A percentile compares a stretch with the other conserved stretches of the same genome.
These are phyloP conservation scores for Rhinogobius similis DNA, from an alignment of 2,113 vertebrate genomes.

Conservation along the genomic window DNA sequence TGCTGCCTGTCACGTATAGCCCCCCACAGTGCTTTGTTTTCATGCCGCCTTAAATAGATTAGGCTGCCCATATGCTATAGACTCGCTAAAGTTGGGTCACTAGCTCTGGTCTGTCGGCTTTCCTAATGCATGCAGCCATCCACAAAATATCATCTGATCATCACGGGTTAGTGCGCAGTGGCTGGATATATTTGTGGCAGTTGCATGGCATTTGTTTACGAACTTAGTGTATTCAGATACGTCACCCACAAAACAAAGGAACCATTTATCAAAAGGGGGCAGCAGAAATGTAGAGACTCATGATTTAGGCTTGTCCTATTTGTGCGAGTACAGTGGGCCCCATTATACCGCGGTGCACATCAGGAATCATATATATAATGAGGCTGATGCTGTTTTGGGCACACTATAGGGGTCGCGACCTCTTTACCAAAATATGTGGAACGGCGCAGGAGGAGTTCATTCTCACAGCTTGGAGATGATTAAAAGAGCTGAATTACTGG, in stretches of 20 bases:
- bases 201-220: constrained; percentile 6
- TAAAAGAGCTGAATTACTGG: not conserved
- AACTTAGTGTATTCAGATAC: constrained; percentile 7
- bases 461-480: not conserved
- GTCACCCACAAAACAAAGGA: constrained; percentile 13
- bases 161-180: constrained; percentile 31
- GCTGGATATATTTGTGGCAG: constrained; percentile 8
- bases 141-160: constrained; percentile 40
- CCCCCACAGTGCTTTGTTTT: constrained; percentile 24
- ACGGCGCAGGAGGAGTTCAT: not conserved
- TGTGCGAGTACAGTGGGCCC: constrained; percentile 1
- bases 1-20: constrained; percentile 16
- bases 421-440: constrained; percentile 4
- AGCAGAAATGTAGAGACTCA: not conserved
- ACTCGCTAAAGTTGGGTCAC: constrained; percentile 18
- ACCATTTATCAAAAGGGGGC: not conserved
- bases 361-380: not conserved
- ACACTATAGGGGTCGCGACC: not conserved
- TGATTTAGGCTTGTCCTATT: constrained; percentile 4
- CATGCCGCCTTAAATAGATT: constrained; percentile 53
- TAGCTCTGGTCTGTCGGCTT: constrained; percentile 20
- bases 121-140: constrained; percentile 27
- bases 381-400: constrained; percentile 1
- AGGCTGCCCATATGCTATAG: constrained; percentile 46
- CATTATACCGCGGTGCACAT: constrained; percentile 18